phyloP scores from a whole-genome alignment of 2,888 invertebrate genomes.

The Parthenolecanium corni region DNA sequence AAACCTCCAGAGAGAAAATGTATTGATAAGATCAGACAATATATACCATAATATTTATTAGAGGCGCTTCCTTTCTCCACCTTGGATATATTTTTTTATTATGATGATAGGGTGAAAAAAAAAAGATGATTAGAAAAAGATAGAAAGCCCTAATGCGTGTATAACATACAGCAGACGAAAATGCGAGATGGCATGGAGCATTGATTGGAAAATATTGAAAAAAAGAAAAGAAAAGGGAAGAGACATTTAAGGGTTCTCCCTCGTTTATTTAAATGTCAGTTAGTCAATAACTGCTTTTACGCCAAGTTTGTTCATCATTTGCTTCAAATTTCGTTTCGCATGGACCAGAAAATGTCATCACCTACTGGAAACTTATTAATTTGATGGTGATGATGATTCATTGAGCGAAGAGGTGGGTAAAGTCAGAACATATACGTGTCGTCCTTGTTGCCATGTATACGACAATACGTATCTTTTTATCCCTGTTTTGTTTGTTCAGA shows the following conservation, averaged over 20 bases:
- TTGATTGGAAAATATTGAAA: background rate
- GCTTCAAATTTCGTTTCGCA: conserved; percentile 7
- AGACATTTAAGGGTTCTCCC: conserved; percentile 14
- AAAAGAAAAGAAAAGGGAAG: background rate
- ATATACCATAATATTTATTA: conserved; percentile 23
- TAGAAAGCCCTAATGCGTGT: too few relatives aligned
- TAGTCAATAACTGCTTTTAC: conserved; percentile 23
- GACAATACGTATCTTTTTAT: too few relatives aligned
- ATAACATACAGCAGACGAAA: background rate
- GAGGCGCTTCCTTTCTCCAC: conserved; percentile 21
- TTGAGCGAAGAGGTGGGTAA: too few relatives aligned
- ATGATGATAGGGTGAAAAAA: too few relatives aligned
- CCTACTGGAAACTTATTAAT: background rate
- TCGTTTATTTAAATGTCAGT: conserved; percentile 29
- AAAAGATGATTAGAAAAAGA: too few relatives aligned
- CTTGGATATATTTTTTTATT: conserved; percentile 7
- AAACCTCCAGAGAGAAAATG: conserved; percentile 28
- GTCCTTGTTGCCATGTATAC: too few relatives aligned
- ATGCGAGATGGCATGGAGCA: conserved; percentile 5
- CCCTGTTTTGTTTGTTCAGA: too few relatives aligned
- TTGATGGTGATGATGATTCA: too few relatives aligned
- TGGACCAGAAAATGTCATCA: conserved; percentile 28
- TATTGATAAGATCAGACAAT: conserved; percentile 27
- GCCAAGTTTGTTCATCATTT: conserved; percentile 15
- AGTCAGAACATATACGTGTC: too few relatives aligned